Evolutionary conservation across 2,888 invertebrate genomes (phyloP).

Genomic region (Punctoribates punctum): DNA sequence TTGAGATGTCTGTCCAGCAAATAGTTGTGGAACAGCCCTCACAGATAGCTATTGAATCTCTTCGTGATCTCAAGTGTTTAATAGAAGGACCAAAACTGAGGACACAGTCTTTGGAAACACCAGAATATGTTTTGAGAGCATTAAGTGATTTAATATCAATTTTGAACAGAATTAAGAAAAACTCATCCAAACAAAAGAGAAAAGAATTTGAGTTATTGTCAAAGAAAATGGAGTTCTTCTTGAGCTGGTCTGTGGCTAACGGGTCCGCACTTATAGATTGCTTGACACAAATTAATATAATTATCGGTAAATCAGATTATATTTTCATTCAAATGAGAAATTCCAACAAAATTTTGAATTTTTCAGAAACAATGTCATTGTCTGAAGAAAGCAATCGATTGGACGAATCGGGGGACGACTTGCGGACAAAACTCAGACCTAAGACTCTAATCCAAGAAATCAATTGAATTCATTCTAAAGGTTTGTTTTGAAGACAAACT

Average conservation of each 20-base stretch:
- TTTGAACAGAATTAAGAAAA: slow-evolving; percentile 21
- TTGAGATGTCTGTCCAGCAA: slow-evolving; percentile 16
- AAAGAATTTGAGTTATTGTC: slow-evolving; percentile 28
- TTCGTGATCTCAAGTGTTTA: neutral
- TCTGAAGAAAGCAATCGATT: neutral
- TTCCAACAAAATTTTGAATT: neutral
- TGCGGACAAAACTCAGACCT: neutral
- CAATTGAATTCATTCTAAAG: neutral
- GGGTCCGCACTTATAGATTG: neutral
- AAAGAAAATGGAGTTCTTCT: slow-evolving; percentile 67
- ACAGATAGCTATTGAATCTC: neutral
- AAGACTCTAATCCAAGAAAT: slow-evolving; percentile 23
- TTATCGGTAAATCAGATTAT: neutral
- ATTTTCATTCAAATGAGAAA: neutral
- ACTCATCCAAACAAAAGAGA: neutral
- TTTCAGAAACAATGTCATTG: slow-evolving; percentile 6
- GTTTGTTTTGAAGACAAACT: too few species aligned
- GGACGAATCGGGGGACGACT: neutral
- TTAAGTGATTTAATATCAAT: slow-evolving; percentile 24
- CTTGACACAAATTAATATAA: neutral
- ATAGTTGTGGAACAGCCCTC: slow-evolving; percentile 17
- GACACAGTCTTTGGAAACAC: neutral
- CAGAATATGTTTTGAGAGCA: slow-evolving; percentile 21
- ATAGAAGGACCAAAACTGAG: slow-evolving; percentile 13
- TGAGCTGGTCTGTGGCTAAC: slow-evolving; percentile 60